Base-by-base conservation (phyloP, 2,797 vertebrate species). In the Chrosomus eos region DNA sequence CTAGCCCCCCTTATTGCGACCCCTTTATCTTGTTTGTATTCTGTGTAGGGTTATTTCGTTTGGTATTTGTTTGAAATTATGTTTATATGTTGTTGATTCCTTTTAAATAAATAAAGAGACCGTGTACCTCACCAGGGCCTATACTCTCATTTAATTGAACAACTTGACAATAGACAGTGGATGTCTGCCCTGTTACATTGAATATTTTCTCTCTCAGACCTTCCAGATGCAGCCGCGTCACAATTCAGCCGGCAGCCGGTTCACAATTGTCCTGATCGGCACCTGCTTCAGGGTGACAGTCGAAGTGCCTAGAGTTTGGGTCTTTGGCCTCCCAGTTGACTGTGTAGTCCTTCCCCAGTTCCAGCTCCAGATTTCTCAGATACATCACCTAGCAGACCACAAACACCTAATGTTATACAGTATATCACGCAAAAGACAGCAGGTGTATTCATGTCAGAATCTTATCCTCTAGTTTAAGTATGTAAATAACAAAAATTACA, bases 141-240 rank as follows among this genome's bases (percentile, higher is more conserved):
- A 40, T 40, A 40, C 38, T 40, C 9, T 40, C 38, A 40, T 40
- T 40, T 40, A 40, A 40, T 40, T 40, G 8, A 40, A 9, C 38
- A 40, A 40, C 38, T 9, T 40, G 8, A 40, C 38, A 40, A 40
- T 40, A 40, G 38, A 40, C 1, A 8, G 38, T 2, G 8, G 8
- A 40, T 9, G 7, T 40, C 38, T 9, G 38, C 38, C 8, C 8
- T 40, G 38, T 10, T 40, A 10, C 38, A 40, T 10, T 40, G 71
- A 66, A 38, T 13, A 21, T 13, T 0, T 3, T 40, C 7, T 66
- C 10, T 72, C 80, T 45, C 93, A 93, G 89, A 97, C 96, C 78
- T 90, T 0, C 96, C 96, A 98, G 60, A 88, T 8, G 62, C 96
- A 97, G 76, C 95, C 95, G 82, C 93, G 93, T n/a, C n/a, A n/a